These are phyloP conservation scores for Meriones unguiculatus DNA, from an alignment of 2,113 vertebrate species.

Conservation along the genomic window DNA sequence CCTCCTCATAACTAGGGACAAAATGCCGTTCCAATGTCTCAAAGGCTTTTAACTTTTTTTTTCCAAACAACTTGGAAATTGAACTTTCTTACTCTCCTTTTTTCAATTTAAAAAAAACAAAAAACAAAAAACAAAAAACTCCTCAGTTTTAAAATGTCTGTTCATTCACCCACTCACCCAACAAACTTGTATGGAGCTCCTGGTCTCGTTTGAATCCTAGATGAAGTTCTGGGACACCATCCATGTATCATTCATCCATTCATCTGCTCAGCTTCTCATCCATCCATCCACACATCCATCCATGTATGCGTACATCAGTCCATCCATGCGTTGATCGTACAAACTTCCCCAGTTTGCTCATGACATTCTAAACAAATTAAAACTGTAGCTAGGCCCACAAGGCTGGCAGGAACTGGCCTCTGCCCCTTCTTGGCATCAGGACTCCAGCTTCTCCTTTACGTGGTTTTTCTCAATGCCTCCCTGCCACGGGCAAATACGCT, in stretches of 20 bases:
- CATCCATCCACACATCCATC: not conserved
- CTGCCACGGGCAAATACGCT: not conserved
- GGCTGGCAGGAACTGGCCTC: not conserved
- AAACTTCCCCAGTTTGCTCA: not conserved
- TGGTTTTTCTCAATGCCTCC: not conserved
- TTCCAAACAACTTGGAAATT: not conserved
- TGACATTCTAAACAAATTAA: not conserved
- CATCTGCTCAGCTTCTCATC: rapidly evolving
- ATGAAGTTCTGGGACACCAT: rapidly evolving
- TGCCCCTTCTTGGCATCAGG: not conserved
- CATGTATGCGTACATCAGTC: not conserved
- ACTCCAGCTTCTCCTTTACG: not conserved
- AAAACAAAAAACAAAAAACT: not conserved
- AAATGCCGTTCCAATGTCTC: not conserved
- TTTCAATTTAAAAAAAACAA: not conserved
- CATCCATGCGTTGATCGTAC: not conserved
- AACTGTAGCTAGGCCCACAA: not conserved
- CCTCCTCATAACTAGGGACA: not conserved
- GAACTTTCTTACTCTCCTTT: not conserved
- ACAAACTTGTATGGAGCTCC: too few relatives aligned
- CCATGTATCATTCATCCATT: not conserved
- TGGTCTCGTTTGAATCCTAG: not conserved
- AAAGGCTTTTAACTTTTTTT: not conserved
- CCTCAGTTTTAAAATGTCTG: not conserved
- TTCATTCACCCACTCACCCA: not conserved